phyloP scores from a whole-genome alignment of 2,113 vertebrate genomes.

The Grus americana region DNA sequence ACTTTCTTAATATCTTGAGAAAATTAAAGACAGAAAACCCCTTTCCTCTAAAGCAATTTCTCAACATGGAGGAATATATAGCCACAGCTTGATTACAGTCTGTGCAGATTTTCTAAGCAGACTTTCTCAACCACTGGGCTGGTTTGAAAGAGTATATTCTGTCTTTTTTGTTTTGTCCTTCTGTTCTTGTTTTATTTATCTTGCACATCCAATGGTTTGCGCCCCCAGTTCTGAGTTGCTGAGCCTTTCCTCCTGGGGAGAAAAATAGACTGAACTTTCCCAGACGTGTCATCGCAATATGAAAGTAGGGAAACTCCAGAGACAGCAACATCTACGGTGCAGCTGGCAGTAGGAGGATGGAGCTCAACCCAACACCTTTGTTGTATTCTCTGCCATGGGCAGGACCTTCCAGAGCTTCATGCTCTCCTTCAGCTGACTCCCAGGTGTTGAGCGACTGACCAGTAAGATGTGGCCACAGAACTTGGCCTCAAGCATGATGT shows the following conservation, averaged over 20 bases:
- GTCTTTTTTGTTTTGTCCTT: neutral
- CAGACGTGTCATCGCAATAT: neutral
- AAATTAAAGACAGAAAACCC: neutral
- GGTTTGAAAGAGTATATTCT: neutral
- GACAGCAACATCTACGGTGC: fast-evolving
- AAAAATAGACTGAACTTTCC: neutral
- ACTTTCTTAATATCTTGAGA: neutral
- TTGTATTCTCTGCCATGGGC: neutral
- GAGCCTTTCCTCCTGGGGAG: neutral
- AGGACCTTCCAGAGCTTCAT: neutral
- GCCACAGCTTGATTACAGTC: neutral
- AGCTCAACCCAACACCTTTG: neutral
- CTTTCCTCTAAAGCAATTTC: neutral
- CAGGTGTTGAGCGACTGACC: fast-evolving
- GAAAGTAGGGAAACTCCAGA: neutral
- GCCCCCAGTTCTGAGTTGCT: neutral
- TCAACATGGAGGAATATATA: neutral
- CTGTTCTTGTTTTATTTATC: neutral
- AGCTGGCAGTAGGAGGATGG: neutral
- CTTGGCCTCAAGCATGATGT: neutral
- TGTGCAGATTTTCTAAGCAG: neutral
- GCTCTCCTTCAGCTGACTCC: neutral
- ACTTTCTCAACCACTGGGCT: neutral
- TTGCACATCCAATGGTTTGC: neutral
- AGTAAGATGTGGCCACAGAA: neutral